Percentiles rank a stretch among this genome's conserved stretches.
These are phyloP conservation scores for Anagrus nilaparvatae DNA, from an alignment of 1,140 invertebrate genomes.

Conservation along the genomic window DNA sequence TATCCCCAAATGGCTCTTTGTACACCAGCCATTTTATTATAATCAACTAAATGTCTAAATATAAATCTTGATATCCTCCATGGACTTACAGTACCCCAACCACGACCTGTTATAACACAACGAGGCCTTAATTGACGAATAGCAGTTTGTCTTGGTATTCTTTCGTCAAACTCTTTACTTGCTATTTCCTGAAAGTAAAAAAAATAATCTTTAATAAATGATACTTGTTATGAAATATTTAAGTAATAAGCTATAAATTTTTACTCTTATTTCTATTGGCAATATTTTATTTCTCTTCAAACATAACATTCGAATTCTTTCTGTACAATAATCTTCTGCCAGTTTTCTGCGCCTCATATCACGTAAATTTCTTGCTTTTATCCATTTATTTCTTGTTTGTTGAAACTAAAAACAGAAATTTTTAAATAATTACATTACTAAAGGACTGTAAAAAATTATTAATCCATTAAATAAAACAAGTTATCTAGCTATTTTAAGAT, in stretches of 20 bases:
- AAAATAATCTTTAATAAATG: conserved; percentile 15
- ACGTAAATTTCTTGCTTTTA: conserved; percentile 38
- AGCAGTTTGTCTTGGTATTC: conserved; percentile 66
- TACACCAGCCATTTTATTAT: conserved; percentile 79
- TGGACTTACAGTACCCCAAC: conserved; percentile 58
- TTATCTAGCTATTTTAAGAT: no score
- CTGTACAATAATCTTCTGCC: conserved; percentile 57
- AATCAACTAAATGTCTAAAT: conserved; percentile 79
- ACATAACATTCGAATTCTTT: conserved; percentile 63
- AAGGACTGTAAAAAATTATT: no score
- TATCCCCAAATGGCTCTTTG: conserved; percentile 87
- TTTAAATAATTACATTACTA: no score
- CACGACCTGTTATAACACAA: conserved; percentile 72
- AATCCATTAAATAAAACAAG: no score
- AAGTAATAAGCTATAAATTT: conserved; percentile 8
- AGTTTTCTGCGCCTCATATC: conserved; percentile 71
- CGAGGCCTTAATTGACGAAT: conserved; percentile 53
- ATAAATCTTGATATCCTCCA: conserved; percentile 82
- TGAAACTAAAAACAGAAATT: conserved; percentile 39
- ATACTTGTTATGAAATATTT: conserved; percentile 17
- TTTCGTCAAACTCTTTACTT: conserved; percentile 56
- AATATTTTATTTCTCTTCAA: conserved; percentile 73
- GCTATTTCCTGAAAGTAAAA: conserved; percentile 49
- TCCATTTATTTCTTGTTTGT: conserved; percentile 61
- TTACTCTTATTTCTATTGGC: conserved; percentile 63